A percentile compares a stretch with the other conserved stretches of the same genome.
These are phyloP conservation scores for Synergus umbraculus DNA, from an alignment of 2,888 invertebrate species.

Conservation along the genomic window DNA sequence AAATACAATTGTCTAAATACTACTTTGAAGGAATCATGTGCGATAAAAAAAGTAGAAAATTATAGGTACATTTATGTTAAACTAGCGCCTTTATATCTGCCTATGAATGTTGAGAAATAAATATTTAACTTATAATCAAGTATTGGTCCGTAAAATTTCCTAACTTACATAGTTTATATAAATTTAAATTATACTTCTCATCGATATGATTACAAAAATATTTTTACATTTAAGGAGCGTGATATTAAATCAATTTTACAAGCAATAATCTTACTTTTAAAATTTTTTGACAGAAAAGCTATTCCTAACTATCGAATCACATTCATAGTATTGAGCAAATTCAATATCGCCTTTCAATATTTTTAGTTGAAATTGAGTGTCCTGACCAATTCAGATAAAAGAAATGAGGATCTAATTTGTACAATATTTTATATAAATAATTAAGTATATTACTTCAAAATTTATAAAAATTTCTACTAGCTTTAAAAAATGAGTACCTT, in stretches of 20 bases:
- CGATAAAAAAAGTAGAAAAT: background rate
- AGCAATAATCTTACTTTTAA: background rate
- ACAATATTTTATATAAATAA: background rate
- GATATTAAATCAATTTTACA: background rate
- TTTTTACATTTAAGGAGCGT: background rate
- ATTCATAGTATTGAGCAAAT: constrained; percentile 35
- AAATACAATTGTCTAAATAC: background rate
- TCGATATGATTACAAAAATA: constrained; percentile 20
- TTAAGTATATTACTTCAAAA: constrained; percentile 5
- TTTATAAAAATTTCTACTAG: background rate
- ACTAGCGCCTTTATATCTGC: background rate
- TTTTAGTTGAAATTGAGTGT: background rate
- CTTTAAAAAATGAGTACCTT: too few species aligned
- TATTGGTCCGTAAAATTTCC: background rate
- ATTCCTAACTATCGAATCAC: constrained; percentile 8
- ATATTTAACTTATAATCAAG: background rate
- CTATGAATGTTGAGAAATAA: constrained; percentile 16
- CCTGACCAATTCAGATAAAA: background rate
- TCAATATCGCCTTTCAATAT: background rate
- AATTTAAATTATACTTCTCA: constrained; percentile 6
- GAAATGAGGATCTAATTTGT: background rate
- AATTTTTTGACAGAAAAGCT: background rate
- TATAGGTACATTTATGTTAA: background rate
- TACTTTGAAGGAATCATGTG: background rate
- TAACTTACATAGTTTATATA: background rate